Percentiles rank a stretch among this genome's conserved stretches.
These are phyloP conservation scores for Apomyelois bistriatella DNA, from an alignment of 2,888 invertebrate species.

Conservation along the genomic window DNA sequence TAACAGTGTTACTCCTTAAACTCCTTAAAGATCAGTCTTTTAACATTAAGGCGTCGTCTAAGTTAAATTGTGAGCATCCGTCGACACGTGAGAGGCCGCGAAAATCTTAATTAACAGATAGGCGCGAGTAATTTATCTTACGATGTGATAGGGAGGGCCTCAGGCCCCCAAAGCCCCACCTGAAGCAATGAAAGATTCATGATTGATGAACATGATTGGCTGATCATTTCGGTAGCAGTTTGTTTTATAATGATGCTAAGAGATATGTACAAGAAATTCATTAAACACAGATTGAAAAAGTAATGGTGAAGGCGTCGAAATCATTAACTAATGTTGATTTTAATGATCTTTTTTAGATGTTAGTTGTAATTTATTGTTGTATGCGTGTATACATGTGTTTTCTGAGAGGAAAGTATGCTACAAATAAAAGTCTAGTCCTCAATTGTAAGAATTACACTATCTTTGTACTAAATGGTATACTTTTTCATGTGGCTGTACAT, in stretches of 20 bases:
- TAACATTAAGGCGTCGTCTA: constrained; percentile 44
- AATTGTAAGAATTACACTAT: too few relatives aligned
- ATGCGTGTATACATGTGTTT: background rate
- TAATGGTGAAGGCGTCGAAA: background rate
- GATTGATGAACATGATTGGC: constrained; percentile 46
- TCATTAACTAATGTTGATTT: background rate
- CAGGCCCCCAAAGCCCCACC: constrained; percentile 49
- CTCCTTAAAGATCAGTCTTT: background rate
- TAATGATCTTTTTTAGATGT: too few relatives aligned
- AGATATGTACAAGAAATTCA: background rate
- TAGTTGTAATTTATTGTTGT: background rate
- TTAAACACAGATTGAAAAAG: background rate
- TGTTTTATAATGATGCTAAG: constrained; percentile 23
- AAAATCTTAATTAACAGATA: constrained; percentile 80
- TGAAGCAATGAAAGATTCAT: constrained; percentile 44
- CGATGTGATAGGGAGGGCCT: constrained; percentile 60
- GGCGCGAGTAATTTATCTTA: constrained; percentile 64
- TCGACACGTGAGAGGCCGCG: constrained; percentile 69
- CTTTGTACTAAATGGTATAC: too few relatives aligned
- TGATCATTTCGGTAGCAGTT: constrained; percentile 25
- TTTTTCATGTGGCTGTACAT: too few relatives aligned
- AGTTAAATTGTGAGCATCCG: constrained; percentile 71
- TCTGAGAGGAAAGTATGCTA: too few relatives aligned
- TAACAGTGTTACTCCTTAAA: too few relatives aligned
- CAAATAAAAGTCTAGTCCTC: too few relatives aligned